Evolutionary conservation across 2,113 vertebrate genomes (phyloP).

Genomic region (Epinephelus lanceolatus): DNA sequence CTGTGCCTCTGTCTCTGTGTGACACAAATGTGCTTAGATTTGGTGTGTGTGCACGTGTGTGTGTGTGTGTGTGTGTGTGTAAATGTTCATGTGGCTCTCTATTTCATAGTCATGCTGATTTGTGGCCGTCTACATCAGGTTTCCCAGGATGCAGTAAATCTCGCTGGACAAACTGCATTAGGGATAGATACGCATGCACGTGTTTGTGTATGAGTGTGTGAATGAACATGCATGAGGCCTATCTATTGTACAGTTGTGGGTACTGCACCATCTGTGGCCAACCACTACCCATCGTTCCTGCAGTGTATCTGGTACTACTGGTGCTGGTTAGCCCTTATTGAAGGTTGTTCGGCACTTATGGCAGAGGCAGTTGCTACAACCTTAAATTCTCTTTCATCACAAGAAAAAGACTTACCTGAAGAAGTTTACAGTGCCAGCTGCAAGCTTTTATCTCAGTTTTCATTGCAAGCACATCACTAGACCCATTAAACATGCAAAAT

Average conservation of each 20-base stretch:
- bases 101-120: conserved; percentile 93
- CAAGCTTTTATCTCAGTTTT: background rate
- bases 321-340: background rate
- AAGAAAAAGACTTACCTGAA: too few species aligned
- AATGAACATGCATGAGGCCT: conserved; percentile 35
- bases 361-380: background rate
- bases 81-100: conserved; percentile 77
- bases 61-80: conserved; percentile 19
- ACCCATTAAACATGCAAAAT: background rate
- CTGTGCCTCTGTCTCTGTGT: conserved; percentile 39
- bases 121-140: conserved; percentile 89
- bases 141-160: conserved; percentile 93
- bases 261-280: conserved; percentile 22
- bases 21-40: conserved; percentile 59
- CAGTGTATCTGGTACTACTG: background rate
- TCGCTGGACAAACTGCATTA: conserved; percentile 76
- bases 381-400: too few species aligned
- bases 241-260: conserved; percentile 14
- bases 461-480: background rate
- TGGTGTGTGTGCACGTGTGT: conserved; percentile 11
- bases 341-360: background rate
- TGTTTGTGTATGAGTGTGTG: conserved; percentile 21
- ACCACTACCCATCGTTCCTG: background rate
- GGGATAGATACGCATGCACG: conserved; percentile 44
- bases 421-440: background rate